Evolutionary conservation across 2,888 invertebrate species (phyloP).

Genomic region (Dasypogon diadema): DNA sequence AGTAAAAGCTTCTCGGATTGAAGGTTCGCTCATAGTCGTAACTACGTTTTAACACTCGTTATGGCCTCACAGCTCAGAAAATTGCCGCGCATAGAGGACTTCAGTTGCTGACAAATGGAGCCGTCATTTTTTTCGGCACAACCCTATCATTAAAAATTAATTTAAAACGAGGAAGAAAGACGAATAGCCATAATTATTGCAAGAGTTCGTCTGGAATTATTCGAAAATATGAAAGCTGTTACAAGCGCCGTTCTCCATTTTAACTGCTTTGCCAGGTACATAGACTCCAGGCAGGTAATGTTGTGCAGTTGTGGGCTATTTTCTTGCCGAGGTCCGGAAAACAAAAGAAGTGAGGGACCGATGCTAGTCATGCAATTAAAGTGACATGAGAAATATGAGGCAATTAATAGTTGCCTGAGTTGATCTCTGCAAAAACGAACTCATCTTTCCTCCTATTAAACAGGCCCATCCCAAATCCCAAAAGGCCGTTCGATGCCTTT

Average conservation of each 20-base stretch:
- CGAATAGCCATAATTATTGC: slow-evolving; percentile 17
- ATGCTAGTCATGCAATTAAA: slow-evolving; percentile 43
- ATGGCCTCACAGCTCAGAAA: slow-evolving; percentile 19
- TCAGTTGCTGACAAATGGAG: slow-evolving; percentile 41
- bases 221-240: slow-evolving; percentile 34
- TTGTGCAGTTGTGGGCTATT: not conserved
- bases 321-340: not conserved
- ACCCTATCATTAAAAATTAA: slow-evolving; percentile 50
- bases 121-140: slow-evolving; percentile 35
- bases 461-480: slow-evolving; percentile 24
- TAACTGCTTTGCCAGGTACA: not conserved
- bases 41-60: slow-evolving; percentile 11
- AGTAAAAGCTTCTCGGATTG: slow-evolving; percentile 40
- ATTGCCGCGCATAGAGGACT: slow-evolving; percentile 1
- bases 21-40: not conserved
- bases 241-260: slow-evolving; percentile 22
- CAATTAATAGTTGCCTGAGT: slow-evolving; percentile 29
- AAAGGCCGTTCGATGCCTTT: not conserved
- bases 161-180: slow-evolving; percentile 35
- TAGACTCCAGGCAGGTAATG: not conserved
- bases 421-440: slow-evolving; percentile 37
- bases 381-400: slow-evolving; percentile 45
- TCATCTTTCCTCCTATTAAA: not conserved
- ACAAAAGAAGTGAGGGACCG: slow-evolving; percentile 31
- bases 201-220: slow-evolving; percentile 17